Conservation (phyloP, 2,797 vertebrate species). For the Poecilia velifera region DNA sequence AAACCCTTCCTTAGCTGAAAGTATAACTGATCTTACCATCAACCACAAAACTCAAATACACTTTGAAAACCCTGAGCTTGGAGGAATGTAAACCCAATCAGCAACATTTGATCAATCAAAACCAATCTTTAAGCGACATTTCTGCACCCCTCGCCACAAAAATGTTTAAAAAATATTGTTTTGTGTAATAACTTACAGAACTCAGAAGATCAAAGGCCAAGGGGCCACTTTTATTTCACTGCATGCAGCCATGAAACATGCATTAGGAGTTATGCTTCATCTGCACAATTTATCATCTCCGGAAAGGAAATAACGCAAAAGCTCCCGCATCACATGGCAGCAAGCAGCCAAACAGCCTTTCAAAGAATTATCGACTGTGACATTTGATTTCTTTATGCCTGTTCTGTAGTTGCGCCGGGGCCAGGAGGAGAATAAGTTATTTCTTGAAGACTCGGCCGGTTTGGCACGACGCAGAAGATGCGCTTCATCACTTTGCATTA, state of each 20-base stretch:
- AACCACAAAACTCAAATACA: conserved; percentile 40
- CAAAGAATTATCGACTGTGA: conserved; percentile 69
- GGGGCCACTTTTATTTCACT: conserved; percentile 11
- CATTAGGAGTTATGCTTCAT: conserved; percentile 59
- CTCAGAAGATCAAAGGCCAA: conserved; percentile 49
- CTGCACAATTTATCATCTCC: conserved; percentile 55
- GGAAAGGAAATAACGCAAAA: conserved; percentile 54
- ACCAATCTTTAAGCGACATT: conserved; percentile 57
- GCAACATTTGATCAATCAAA: conserved; percentile 61
- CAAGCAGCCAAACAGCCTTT: conserved; percentile 63
- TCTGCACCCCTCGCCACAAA: conserved; percentile 43
- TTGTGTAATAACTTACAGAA: conserved; percentile 49
- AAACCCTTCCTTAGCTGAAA: conserved; percentile 34
- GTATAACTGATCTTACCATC: conserved; percentile 49
- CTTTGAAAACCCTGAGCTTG: conserved; percentile 36
- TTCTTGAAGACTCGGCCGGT: conserved; percentile 45
- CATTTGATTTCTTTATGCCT: conserved; percentile 68
- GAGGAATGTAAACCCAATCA: conserved; percentile 55
- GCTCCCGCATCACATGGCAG: conserved; percentile 57
- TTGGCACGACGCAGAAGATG: conserved; percentile 37
- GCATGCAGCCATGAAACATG: conserved; percentile 44
- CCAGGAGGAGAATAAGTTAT: conserved; percentile 47
- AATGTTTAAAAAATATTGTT: conserved; percentile 60
- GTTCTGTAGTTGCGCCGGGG: conserved; percentile 46
- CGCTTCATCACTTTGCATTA: conserved; percentile 30